phyloP scores from a whole-genome alignment of 2,888 invertebrate species.

The Allolobophora icterica region DNA sequence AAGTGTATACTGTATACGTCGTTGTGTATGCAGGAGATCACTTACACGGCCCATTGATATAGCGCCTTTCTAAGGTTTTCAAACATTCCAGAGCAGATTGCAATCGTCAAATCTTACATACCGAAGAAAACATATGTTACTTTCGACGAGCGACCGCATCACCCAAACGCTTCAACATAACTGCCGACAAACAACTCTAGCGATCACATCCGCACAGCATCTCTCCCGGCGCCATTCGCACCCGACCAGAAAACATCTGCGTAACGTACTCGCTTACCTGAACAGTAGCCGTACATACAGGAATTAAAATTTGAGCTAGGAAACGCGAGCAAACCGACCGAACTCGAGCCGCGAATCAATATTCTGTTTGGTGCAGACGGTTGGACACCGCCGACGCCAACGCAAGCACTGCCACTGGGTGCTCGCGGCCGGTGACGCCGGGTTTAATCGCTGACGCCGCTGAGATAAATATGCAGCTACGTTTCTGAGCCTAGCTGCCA shows the following conservation, averaged over 20 bases:
- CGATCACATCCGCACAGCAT: neutral
- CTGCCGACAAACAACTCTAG: neutral
- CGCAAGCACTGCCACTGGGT: neutral
- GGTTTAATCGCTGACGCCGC: neutral
- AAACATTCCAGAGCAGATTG: neutral
- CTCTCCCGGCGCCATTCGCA: neutral
- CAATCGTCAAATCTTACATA: neutral
- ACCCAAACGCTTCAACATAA: neutral
- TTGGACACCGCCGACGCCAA: neutral
- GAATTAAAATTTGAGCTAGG: neutral
- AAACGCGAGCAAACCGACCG: neutral
- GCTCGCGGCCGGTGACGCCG: no score
- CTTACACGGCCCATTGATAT: no score
- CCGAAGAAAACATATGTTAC: neutral
- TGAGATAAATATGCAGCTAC: neutral
- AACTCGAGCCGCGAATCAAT: neutral
- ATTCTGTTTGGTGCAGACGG: neutral
- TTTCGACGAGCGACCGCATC: neutral
- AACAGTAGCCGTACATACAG: neutral
- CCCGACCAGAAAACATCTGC: neutral
- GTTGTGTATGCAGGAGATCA: no score
- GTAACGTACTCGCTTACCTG: neutral
- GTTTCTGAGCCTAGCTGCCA: neutral
- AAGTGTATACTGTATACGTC: no score
- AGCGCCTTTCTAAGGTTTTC: no score